A percentile compares a stretch with the other conserved stretches of the same genome.
These are phyloP conservation scores for Epirrhoe alternata DNA, from an alignment of 2,888 invertebrate genomes.

Conservation along the genomic window DNA sequence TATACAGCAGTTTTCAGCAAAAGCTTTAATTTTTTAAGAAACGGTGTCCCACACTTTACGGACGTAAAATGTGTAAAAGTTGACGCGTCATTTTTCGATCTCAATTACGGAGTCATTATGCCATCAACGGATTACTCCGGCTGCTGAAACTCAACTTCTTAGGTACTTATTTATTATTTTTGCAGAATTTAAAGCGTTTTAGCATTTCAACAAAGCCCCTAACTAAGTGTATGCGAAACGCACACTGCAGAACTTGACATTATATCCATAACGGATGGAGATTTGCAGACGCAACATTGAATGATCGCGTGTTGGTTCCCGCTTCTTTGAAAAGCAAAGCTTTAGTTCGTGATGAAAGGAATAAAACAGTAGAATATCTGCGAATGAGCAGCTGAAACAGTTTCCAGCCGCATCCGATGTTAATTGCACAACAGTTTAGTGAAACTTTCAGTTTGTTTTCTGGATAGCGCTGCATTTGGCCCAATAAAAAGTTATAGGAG, in stretches of 20 bases:
- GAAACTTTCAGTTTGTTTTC: constrained; percentile 50
- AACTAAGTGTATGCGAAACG: no score
- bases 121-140: not conserved
- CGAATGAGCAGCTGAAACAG: constrained; percentile 42
- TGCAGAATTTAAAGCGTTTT: not conserved
- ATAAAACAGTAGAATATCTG: constrained; percentile 26
- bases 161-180: not conserved
- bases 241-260: no score
- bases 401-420: constrained; percentile 50
- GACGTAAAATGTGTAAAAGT: not conserved
- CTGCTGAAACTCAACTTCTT: not conserved
- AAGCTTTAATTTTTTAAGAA: not conserved
- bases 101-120: not conserved
- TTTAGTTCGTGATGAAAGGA: constrained; percentile 19
- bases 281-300: no score
- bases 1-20: constrained; percentile 3
- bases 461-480: constrained; percentile 41
- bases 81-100: not conserved
- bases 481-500: constrained; percentile 42
- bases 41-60: not conserved
- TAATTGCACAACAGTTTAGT: constrained; percentile 55
- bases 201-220: not conserved
- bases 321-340: not conserved
- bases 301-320: not conserved
- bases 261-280: no score